Base-by-base conservation (phyloP, 2,888 invertebrate species). In the Eumerus sabulonum region DNA sequence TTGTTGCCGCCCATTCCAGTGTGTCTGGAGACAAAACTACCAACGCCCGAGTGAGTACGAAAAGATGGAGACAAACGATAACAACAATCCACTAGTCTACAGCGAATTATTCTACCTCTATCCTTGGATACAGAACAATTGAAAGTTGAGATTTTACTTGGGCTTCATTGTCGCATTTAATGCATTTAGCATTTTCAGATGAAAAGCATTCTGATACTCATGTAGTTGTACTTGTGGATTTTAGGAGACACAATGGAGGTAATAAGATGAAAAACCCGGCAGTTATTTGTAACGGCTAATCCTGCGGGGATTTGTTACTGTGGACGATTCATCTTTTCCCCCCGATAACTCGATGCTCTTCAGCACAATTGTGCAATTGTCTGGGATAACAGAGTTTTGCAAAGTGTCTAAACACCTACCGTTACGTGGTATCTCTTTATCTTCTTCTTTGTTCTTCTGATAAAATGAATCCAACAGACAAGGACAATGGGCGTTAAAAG, bases 271-370 rank as follows among this genome's bases (percentile, higher is more conserved):
- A 68, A 64, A 63, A 76, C 59, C 53, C 57, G 17, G 63, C 67
- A 73, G 59, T 67, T 57, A 77, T 79, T 73, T 79, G 77, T 59
- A 73, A 73, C 42, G 50, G 68, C 77, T 79, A 79, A 79, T 79
- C 73, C 77, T 59, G 12, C 19, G 59, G 48, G 63, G 77, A 77
- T 77, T 77, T 77, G 73, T 73, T 16, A 57, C 72, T 72, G 66
- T 57, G 56, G 66, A 56, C 13, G 50, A 60, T 48, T 72, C 11
- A 3, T 19, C 14, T 50, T 56, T 57, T 36, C 9, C 9, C 14
- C 12, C n/a, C n/a, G n/a, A n/a, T n/a, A 27, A 27, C 2, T 7
- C 27, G 27, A 27, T 27, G 7, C 27, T 27, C 27, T 27, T 27
- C 27, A 27, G 27, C 27, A 27, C 27, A 7, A 27, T 7, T 4